Evolutionary conservation across 2,113 vertebrate genomes (phyloP).

Genomic region (Dromas ardeola): DNA sequence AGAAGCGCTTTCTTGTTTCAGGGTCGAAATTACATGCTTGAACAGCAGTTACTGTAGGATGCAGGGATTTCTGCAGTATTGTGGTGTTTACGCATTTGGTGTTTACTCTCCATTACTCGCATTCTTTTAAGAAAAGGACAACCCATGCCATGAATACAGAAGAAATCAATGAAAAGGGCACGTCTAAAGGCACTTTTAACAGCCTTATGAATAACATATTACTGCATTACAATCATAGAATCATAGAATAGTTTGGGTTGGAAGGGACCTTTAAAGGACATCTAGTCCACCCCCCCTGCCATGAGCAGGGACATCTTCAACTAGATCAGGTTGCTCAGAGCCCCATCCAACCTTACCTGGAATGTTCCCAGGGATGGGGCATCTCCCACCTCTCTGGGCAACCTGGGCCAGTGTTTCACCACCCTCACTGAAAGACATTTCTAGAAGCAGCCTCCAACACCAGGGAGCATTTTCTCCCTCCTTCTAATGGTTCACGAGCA

Average conservation of each 20-base stretch:
- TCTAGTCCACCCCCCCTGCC: neutral
- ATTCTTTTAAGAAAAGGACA: neutral
- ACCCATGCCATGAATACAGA: neutral
- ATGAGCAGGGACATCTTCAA: neutral
- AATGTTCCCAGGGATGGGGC: neutral
- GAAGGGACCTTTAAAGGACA: neutral
- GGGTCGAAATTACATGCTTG: neutral
- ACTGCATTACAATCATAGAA: fast-evolving
- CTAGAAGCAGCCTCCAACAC: neutral
- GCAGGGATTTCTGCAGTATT: neutral
- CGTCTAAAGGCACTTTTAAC: neutral
- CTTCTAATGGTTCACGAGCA: neutral
- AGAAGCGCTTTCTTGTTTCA: neutral
- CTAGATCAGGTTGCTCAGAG: neutral
- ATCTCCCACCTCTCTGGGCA: neutral
- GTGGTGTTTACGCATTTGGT: neutral
- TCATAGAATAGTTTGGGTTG: neutral
- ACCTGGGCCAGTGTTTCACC: neutral
- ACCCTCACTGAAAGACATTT: neutral
- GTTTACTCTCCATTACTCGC: neutral
- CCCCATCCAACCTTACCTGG: neutral
- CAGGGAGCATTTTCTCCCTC: neutral
- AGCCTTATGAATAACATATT: neutral
- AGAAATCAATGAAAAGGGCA: neutral
- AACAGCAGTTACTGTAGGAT: neutral